Base-by-base conservation (phyloP, 2,113 vertebrate species). In the Tetraodon nigroviridis region DNA sequence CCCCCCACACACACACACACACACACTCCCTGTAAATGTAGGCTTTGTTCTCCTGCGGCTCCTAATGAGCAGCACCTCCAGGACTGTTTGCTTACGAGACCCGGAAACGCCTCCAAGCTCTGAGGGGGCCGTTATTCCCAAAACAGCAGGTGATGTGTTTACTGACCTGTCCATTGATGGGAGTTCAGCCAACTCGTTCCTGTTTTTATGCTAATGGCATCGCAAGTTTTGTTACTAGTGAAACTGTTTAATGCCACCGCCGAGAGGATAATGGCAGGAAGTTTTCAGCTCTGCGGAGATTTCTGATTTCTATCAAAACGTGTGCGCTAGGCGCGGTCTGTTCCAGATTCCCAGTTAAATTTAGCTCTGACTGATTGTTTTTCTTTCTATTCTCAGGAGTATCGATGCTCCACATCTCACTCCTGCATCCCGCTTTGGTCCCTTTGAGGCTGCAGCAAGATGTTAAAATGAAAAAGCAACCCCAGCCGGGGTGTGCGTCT, bases 11-110 rank as follows among this genome's bases (percentile, higher is more conserved):
- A 27, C 24, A 27, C 24, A 27, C 24, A 60, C 75, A 58, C 67
- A 70, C 61, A 67, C 27, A 1, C 67, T 61, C 66, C 63, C 71
- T 52, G 61, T 84, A 69, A 85, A 84, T 71, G 68, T 45, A 29
- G 58, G 51, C 79, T 68, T 58, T 82, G 76, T 83, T 81, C 83
- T 76, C 78, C 71, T 12, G 7, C 41, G 61, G 71, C 54, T 67
- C 71, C 67, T 80, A 83, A 82, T 65, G 78, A 85, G 78, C 72
- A 69, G 58, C 76, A 85, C 80, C 80, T 84, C 65, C 79, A 62
- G 67, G 61, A 54, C 60, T 79, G 78, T 69, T 85, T 80, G 50
- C 78, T 76, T 81, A 80, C 67, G 47, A 64, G 84, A 45, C 52
- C 56, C 57, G 68, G 66, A 62, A 75, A 77, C 82, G 52, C 78